Base-by-base conservation (phyloP, 1,140 invertebrate genomes). In the Drosophila arizonae region DNA sequence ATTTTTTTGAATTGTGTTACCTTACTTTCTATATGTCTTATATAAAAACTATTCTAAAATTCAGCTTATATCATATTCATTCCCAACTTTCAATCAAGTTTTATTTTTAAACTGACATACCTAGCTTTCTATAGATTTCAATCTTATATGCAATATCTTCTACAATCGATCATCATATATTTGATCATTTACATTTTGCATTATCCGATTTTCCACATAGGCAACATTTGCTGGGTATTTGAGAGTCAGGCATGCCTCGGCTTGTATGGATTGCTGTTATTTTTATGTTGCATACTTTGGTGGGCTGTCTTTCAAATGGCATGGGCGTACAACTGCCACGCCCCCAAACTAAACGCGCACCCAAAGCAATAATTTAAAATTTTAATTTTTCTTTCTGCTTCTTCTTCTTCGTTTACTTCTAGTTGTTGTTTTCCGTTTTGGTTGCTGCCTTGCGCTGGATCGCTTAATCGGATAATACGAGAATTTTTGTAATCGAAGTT, bases 391-490 rank as follows among this genome's bases (percentile, higher is more conserved):
- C 60, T 70, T 63, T 21, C 50, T 50, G 1, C 48, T 39, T 6
- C 10, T 56, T 56, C 45, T 21, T 17, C 9, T 11, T 21, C 2
- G 39, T 33, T 11, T 17, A 28, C 21, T 50, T 36, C 54, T 60
- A 46, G 64, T 58, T 55, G 8, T 21, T 41, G 24, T 36, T 43
- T 28, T 26, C 24, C 6, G 28, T 24, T 24, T 24, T 24, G 28
- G 50, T 50, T 26, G 24, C 33, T 24, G 33, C 28, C 63, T 61
- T 70, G 57, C 43, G 30, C 64, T 33, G 63, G 43, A 46, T 46
- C 43, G 81, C 68, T 72, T 86, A 87, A 87, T 87, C 79, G 82
- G 84, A 87, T 87, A 88, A 87, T 82, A 56, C 63, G 71, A 76
- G 33, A 79, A 78, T 39, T 66, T 76, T 72, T 55, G 69, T 88